These are phyloP conservation scores for Drosophila pseudotalamancana DNA, from an alignment of 2,888 invertebrate species.

Conservation along the genomic window DNA sequence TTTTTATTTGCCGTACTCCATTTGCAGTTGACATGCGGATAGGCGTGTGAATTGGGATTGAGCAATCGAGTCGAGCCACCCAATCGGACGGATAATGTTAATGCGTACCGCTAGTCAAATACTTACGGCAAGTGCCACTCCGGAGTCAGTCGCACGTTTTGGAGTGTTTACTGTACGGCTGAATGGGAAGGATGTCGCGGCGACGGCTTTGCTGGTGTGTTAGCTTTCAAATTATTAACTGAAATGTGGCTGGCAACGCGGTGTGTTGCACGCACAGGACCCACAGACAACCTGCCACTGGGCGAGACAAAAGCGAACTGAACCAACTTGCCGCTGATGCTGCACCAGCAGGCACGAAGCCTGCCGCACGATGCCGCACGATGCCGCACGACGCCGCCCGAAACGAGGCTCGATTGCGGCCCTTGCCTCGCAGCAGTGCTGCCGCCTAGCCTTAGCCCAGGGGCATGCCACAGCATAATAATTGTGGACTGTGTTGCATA, in stretches of 20 bases:
- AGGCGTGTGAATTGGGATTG: not conserved
- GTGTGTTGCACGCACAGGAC: conserved; percentile 5
- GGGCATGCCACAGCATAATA: conserved; percentile 3
- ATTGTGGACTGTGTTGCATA: not conserved
- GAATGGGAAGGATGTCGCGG: not conserved
- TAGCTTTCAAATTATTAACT: conserved; percentile 52
- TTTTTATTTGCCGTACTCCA: conserved; percentile 14
- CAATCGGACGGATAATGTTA: too few species aligned
- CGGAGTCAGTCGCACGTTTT: not conserved
- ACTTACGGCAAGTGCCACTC: conserved; percentile 23
- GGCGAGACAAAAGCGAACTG: conserved; percentile 65
- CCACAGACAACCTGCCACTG: conserved; percentile 61
- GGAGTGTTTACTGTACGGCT: not conserved
- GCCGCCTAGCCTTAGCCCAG: conserved; percentile 4
- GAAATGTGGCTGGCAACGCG: conserved; percentile 22
- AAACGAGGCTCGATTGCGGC: not conserved
- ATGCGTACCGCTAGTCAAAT: conserved; percentile 9
- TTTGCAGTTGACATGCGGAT: not conserved
- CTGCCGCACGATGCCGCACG: conserved; percentile 27
- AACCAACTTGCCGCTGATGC: conserved; percentile 45
- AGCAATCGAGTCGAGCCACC: too few species aligned
- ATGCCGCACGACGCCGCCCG: conserved; percentile 13
- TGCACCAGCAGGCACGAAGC: conserved; percentile 15
- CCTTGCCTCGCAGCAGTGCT: not conserved
- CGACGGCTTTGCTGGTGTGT: conserved; percentile 10